These are phyloP conservation scores for Yponomeuta cagnagella DNA, from an alignment of 2,888 invertebrate genomes.

Conservation along the genomic window DNA sequence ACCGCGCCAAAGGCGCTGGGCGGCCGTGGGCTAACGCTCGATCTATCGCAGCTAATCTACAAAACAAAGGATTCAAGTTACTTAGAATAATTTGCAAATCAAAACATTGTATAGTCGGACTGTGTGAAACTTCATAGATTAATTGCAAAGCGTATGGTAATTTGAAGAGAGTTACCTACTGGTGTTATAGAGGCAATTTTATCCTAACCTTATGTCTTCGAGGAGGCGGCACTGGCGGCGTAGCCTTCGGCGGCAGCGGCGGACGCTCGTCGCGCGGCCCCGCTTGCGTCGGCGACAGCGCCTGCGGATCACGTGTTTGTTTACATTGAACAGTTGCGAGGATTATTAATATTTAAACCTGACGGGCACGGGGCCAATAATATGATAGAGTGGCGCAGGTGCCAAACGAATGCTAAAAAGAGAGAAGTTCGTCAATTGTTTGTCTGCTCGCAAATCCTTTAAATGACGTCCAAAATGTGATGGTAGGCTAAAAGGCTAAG, in stretches of 20 bases:
- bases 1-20: conserved; percentile 23
- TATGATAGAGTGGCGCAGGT: not conserved
- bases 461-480: not conserved
- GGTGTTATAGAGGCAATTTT: too few relatives aligned
- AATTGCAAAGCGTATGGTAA: too few relatives aligned
- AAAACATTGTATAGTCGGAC: too few relatives aligned
- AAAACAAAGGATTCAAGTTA: conserved; percentile 12
- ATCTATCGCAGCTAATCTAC: conserved; percentile 48
- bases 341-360: conserved; percentile 8
- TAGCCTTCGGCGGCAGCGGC: conserved; percentile 63
- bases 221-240: conserved; percentile 68
- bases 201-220: conserved; percentile 59
- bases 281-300: conserved; percentile 49
- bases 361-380: conserved; percentile 9
- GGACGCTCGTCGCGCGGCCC: conserved; percentile 56
- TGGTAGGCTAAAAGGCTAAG: too few relatives aligned
- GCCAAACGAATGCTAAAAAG: not conserved
- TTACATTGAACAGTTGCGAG: conserved; percentile 5
- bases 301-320: conserved; percentile 32
- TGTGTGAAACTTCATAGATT: too few relatives aligned
- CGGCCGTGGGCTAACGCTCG: conserved; percentile 56
- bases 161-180: too few relatives aligned
- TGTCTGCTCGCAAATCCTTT: not conserved
- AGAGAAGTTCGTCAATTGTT: not conserved
- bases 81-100: too few relatives aligned